phyloP scores from a whole-genome alignment of 1,140 invertebrate species.

The Propsilocerus akamusi region DNA sequence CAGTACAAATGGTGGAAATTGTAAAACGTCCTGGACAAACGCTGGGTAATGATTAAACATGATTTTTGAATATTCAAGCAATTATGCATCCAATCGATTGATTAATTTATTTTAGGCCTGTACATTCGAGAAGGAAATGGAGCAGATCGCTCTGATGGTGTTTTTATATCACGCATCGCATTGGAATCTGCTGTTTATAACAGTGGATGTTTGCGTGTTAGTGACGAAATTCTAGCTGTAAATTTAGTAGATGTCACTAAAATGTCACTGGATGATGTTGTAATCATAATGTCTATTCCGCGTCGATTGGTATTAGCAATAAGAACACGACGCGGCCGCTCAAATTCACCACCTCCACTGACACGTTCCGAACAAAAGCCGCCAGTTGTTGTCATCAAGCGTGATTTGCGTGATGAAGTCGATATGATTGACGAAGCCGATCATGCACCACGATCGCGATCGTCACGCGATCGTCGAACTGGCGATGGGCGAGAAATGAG shows the following conservation, averaged over 20 bases:
- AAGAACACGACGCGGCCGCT: constrained; percentile 46
- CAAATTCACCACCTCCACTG: constrained; percentile 38
- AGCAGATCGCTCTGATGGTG: constrained; percentile 78
- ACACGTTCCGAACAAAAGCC: constrained; percentile 62
- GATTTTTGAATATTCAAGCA: too few relatives aligned
- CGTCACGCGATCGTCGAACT: constrained; percentile 28
- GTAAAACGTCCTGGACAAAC: constrained; percentile 98
- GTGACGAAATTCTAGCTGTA: constrained; percentile 91
- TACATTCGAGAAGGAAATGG: constrained; percentile 97
- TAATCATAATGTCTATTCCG: constrained; percentile 98
- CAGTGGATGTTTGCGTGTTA: constrained; percentile 78
- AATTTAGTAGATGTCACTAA: constrained; percentile 93
- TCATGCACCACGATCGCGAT: constrained; percentile 23
- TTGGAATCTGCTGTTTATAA: constrained; percentile 92
- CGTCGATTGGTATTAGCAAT: constrained; percentile 84
- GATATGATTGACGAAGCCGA: constrained; percentile 32
- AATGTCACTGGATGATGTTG: constrained; percentile 96
- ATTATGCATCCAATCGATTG: too few relatives aligned
- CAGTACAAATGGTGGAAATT: constrained; percentile 84
- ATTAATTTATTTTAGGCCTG: constrained; percentile 35
- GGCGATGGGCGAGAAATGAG: constrained; percentile 56
- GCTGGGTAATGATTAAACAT: constrained; percentile 30
- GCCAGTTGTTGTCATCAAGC: constrained; percentile 84
- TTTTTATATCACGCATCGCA: constrained; percentile 96
- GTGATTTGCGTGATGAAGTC: constrained; percentile 74